phyloP scores from a whole-genome alignment of 2,888 invertebrate genomes.

The Tribolium freemani region DNA sequence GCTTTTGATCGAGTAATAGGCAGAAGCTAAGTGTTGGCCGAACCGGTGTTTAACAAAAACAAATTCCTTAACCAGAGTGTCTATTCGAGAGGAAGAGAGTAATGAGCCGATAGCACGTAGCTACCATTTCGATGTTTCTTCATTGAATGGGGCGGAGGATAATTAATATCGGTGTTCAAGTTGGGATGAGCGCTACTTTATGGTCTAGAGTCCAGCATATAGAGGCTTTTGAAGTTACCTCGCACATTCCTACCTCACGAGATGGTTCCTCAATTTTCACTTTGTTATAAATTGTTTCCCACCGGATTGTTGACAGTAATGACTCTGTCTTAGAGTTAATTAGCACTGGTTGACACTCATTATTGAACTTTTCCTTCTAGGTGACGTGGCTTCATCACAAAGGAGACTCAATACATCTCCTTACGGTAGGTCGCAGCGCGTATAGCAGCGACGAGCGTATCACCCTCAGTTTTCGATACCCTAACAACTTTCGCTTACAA shows the following conservation, averaged over 20 bases:
- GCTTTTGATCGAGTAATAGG: constrained; percentile 5
- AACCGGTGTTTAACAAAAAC: constrained; percentile 37
- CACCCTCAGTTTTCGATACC: constrained; percentile 73
- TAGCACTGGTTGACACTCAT: constrained; percentile 31
- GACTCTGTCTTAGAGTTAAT: constrained; percentile 34
- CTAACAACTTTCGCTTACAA: constrained; percentile 76
- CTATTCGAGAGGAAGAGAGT: constrained; percentile 40
- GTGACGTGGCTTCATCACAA: constrained; percentile 75
- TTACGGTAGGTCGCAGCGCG: constrained; percentile 72
- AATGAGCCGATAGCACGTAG: constrained; percentile 43
- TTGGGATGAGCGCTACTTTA: constrained; percentile 39
- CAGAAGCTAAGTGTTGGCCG: constrained; percentile 17
- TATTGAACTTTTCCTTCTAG: constrained; percentile 63
- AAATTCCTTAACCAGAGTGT: constrained; percentile 39
- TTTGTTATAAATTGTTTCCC: constrained; percentile 32
- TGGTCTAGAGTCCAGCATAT: constrained; percentile 32
- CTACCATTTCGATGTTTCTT: constrained; percentile 39
- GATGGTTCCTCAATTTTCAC: constrained; percentile 23
- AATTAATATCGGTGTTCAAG: constrained; percentile 43
- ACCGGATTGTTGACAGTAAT: constrained; percentile 36
- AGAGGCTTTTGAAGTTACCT: constrained; percentile 36
- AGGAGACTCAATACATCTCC: constrained; percentile 72
- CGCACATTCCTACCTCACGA: constrained; percentile 24
- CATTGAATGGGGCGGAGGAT: constrained; percentile 36
- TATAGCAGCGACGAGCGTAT: constrained; percentile 74